Evolutionary conservation across 2,888 invertebrate genomes (phyloP).

Genomic region (Dicyrtoma fusca): DNA sequence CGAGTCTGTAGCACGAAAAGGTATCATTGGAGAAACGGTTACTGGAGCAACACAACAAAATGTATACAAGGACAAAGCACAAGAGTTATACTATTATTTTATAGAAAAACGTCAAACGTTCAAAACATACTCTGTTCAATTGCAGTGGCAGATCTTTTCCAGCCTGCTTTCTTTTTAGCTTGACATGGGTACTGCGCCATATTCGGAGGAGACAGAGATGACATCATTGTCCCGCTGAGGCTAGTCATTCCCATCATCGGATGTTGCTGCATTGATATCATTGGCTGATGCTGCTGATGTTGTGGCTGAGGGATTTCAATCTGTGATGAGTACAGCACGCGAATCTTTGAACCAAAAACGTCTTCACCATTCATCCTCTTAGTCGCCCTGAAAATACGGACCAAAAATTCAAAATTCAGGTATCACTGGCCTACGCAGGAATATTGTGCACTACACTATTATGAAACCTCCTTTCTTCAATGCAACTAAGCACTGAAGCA

Average conservation of each 20-base stretch:
- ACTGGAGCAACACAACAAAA: not conserved
- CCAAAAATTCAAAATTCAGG: constrained; percentile 45
- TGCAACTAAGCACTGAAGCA: too few species aligned
- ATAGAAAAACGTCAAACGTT: not conserved
- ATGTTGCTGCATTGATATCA: constrained; percentile 1
- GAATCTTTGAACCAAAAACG: constrained; percentile 76
- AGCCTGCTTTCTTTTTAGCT: constrained; percentile 15
- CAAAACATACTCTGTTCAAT: constrained; percentile 34
- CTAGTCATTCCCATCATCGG: constrained; percentile 8
- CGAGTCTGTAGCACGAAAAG: constrained; percentile 18
- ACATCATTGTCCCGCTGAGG: not conserved
- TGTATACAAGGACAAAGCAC: not conserved
- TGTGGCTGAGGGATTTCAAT: constrained; percentile 30
- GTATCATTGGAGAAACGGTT: not conserved
- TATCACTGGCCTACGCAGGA: too few species aligned
- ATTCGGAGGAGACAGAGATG: constrained; percentile 22
- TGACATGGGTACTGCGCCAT: not conserved
- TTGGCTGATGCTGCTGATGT: constrained; percentile 17
- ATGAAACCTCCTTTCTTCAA: too few species aligned
- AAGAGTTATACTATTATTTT: not conserved
- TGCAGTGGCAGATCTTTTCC: constrained; percentile 20
- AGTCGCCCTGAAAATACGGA: constrained; percentile 68
- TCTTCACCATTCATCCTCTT: constrained; percentile 84
- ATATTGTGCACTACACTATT: too few species aligned
- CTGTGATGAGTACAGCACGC: constrained; percentile 61